A percentile compares a stretch with the other conserved stretches of the same genome.
Evolutionary conservation across 2,113 vertebrate genomes (phyloP).

Genomic region (Microcebus tavaratra): DNA sequence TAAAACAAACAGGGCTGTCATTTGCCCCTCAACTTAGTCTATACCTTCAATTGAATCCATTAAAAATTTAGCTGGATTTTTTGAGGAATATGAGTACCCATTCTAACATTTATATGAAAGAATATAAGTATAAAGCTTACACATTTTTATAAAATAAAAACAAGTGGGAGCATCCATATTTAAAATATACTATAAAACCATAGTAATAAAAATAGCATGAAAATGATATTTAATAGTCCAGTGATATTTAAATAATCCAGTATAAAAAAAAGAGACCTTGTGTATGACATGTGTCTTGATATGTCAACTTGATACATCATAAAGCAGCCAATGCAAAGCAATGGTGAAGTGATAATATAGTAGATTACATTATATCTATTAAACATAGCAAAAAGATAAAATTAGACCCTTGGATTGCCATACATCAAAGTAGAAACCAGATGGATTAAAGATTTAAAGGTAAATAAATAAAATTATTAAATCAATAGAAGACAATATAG

Average conservation of each 20-base stretch:
- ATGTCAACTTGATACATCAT: neutral
- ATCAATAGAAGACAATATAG: neutral
- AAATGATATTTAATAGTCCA: neutral
- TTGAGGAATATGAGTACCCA: neutral
- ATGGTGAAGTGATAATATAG: neutral
- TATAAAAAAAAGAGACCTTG: neutral
- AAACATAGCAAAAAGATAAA: neutral
- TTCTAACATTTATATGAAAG: neutral
- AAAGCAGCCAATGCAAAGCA: neutral
- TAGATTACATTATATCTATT: neutral
- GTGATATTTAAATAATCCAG: neutral
- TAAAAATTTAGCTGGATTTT: neutral
- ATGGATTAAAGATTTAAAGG: neutral
- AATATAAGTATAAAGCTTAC: neutral
- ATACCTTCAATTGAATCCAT: neutral
- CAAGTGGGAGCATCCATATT: neutral
- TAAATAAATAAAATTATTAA: neutral
- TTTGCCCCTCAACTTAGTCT: neutral
- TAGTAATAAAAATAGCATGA: neutral
- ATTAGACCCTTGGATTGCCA: neutral
- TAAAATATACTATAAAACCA: neutral
- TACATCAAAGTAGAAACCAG: neutral
- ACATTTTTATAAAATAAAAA: conserved; percentile 26
- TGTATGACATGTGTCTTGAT: neutral
- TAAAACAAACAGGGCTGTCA: neutral